Conservation (phyloP, 37 sponge, comb jelly and placozoan genomes). For the Diacarnus erythraeanus region DNA sequence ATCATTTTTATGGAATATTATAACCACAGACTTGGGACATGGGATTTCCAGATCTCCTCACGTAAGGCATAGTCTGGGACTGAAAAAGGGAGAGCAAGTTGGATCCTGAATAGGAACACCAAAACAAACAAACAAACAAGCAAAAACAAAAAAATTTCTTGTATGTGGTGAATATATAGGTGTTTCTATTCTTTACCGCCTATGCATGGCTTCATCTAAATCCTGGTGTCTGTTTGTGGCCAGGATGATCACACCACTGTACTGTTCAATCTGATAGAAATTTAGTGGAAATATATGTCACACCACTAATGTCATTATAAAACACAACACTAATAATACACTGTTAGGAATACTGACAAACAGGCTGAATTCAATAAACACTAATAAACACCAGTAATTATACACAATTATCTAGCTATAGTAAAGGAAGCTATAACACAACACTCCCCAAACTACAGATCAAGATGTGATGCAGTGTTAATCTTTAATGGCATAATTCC, state of each 20-base stretch:
- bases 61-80: constrained; percentile 58
- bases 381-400: too few relatives aligned
- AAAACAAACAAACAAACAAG: not conserved
- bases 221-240: constrained; percentile 78
- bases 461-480: too few relatives aligned
- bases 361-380: too few relatives aligned
- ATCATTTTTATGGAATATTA: not conserved
- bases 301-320: too few relatives aligned
- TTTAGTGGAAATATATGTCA: too few relatives aligned
- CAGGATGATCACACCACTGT: constrained; percentile 65
- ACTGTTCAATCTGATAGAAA: constrained; percentile 73
- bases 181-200: constrained; percentile 18
- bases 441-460: too few relatives aligned
- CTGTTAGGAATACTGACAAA: too few relatives aligned
- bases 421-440: too few relatives aligned
- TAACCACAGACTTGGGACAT: constrained; percentile 68
- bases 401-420: too few relatives aligned
- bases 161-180: not conserved
- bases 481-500: too few relatives aligned
- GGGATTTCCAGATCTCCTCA: constrained; percentile 65
- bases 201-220: constrained; percentile 76
- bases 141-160: not conserved
- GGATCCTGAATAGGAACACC: constrained; percentile 44
- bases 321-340: too few relatives aligned
- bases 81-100: constrained; percentile 59